phyloP scores from a whole-genome alignment of 1,140 invertebrate genomes.

The Leptinotarsa undecemlineata region DNA sequence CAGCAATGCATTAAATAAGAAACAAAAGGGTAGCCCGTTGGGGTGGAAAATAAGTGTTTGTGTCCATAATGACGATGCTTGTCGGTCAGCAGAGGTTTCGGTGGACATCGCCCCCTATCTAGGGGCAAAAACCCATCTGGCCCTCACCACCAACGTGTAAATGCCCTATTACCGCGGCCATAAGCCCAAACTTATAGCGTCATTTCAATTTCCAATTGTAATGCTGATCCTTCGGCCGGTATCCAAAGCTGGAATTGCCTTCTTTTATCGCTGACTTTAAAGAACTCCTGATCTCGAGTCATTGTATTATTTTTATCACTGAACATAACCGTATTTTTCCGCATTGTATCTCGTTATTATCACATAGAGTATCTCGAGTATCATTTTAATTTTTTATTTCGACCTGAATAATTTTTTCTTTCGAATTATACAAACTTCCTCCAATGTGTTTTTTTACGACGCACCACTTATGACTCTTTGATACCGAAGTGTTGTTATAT shows the following conservation, averaged over 20 bases:
- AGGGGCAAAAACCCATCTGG: conserved; percentile 27
- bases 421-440: conserved; percentile 11
- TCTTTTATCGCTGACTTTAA: conserved; percentile 47
- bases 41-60: conserved; percentile 18
- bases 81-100: conserved; percentile 25
- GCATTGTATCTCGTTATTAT: conserved; percentile 18
- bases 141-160: conserved; percentile 47
- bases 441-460: conserved; percentile 2
- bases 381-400: conserved; percentile 25
- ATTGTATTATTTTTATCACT: conserved; percentile 46
- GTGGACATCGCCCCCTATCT: conserved; percentile 16
- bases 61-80: conserved; percentile 23
- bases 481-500: neutral
- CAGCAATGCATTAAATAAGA: conserved; percentile 29
- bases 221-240: conserved; percentile 41
- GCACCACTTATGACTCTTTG: neutral
- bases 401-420: conserved; percentile 18
- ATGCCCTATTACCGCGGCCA: conserved; percentile 48
- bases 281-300: conserved; percentile 41
- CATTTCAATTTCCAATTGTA: conserved; percentile 55
- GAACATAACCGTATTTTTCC: conserved; percentile 20
- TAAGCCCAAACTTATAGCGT: conserved; percentile 50
- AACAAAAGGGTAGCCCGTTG: conserved; percentile 17
- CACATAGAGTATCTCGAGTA: conserved; percentile 18
- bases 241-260: conserved; percentile 41